phyloP scores from a whole-genome alignment of 2,797 vertebrate species.

The Okamejei kenojei region DNA sequence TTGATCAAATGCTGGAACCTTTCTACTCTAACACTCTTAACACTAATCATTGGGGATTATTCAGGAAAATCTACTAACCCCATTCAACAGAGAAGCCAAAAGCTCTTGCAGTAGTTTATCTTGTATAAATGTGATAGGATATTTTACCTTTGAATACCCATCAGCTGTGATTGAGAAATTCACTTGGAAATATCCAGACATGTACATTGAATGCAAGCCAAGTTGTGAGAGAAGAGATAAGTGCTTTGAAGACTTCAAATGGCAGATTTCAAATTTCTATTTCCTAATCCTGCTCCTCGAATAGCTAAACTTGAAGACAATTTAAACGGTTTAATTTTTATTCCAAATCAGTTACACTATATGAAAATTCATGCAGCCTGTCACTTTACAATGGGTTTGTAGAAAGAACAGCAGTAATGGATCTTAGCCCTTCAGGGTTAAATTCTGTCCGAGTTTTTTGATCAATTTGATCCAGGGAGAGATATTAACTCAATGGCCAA shows the following conservation, averaged over 20 bases:
- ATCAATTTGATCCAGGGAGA: not conserved
- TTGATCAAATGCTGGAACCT: not conserved
- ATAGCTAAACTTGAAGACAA: not conserved
- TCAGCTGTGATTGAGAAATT: not conserved
- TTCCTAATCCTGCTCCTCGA: not conserved
- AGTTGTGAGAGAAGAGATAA: not conserved
- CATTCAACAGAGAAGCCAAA: not conserved
- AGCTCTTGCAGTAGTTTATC: not conserved
- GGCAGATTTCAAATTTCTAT: not conserved
- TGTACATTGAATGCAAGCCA: not conserved
- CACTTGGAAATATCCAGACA: not conserved
- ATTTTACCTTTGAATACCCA: not conserved
- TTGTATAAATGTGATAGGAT: too few relatives aligned
- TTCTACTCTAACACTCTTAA: not conserved
- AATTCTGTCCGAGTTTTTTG: not conserved
- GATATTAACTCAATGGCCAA: not conserved
- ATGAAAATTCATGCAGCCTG: not conserved
- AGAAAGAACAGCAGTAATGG: not conserved
- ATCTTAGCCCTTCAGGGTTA: not conserved
- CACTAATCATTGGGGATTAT: not conserved
- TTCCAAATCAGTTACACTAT: not conserved
- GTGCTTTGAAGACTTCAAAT: not conserved
- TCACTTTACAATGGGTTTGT: not conserved
- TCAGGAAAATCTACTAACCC: not conserved
- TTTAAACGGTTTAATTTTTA: not conserved